Percentiles rank a stretch among this genome's conserved stretches.
Evolutionary conservation across 2,797 vertebrate genomes (phyloP).

Genomic region (Aphelocoma californica): DNA sequence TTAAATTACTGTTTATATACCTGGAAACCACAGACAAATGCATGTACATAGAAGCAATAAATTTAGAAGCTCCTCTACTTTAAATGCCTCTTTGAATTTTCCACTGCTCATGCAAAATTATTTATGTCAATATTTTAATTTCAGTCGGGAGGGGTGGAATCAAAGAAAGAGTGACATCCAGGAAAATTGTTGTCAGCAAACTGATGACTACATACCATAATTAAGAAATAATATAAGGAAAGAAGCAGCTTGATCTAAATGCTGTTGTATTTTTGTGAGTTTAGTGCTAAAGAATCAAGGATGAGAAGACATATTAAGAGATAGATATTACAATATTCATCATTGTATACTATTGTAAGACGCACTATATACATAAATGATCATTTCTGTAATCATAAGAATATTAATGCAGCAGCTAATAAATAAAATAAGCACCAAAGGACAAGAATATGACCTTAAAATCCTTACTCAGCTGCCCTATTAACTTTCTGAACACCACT

Average conservation of each 20-base stretch:
- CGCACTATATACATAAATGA: constrained; percentile 32
- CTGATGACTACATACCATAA: constrained; percentile 66
- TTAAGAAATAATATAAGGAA: constrained; percentile 64
- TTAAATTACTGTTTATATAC: not conserved
- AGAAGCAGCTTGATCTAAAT: constrained; percentile 40
- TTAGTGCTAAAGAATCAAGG: not conserved
- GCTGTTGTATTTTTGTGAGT: not conserved
- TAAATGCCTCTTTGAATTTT: constrained; percentile 60
- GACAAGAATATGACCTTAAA: constrained; percentile 68
- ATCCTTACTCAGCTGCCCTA: constrained; percentile 71
- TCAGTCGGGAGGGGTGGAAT: constrained; percentile 60
- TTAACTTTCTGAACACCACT: constrained; percentile 73
- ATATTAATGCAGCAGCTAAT: constrained; percentile 48
- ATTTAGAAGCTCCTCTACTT: constrained; percentile 44
- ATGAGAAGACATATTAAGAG: not conserved
- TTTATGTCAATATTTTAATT: constrained; percentile 81
- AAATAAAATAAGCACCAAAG: constrained; percentile 63
- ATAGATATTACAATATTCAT: constrained; percentile 15
- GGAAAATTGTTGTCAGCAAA: constrained; percentile 74
- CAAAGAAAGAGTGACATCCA: constrained; percentile 71
- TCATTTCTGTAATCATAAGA: constrained; percentile 43
- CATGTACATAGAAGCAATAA: not conserved
- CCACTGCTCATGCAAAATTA: constrained; percentile 69
- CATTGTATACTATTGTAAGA: constrained; percentile 14
- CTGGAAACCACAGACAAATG: not conserved